Conservation (phyloP, 2,113 vertebrate species). For the Zosterops borbonicus region DNA sequence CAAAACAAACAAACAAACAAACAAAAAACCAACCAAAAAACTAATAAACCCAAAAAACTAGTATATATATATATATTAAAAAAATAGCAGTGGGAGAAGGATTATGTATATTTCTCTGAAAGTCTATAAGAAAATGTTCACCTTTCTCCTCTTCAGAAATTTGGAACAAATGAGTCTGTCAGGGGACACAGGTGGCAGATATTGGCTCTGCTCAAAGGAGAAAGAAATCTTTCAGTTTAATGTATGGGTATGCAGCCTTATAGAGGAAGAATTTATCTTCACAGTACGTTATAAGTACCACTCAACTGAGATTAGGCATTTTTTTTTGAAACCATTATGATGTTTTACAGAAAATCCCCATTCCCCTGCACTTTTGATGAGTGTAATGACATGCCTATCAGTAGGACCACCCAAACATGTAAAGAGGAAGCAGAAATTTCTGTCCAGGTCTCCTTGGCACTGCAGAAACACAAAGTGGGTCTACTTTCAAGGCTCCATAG, state of each 20-base stretch:
- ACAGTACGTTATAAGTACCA: not conserved
- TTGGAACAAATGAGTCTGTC: not conserved
- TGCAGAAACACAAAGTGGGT: not conserved
- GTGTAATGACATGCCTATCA: not conserved
- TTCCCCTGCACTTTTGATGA: not conserved
- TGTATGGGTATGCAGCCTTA: not conserved
- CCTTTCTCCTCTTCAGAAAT: not conserved
- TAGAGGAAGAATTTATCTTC: not conserved
- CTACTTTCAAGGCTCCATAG: not conserved
- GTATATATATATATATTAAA: too few relatives aligned
- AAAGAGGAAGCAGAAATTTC: not conserved
- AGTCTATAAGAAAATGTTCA: not conserved
- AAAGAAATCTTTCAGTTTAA: not conserved
- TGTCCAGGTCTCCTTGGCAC: not conserved
- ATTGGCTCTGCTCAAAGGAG: slow-evolving; percentile 33
- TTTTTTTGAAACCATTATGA: not conserved
- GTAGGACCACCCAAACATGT: not conserved
- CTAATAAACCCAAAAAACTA: too few relatives aligned
- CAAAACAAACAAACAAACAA: not conserved
- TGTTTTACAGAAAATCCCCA: accelerated
- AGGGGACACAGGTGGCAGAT: not conserved
- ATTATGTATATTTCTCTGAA: not conserved
- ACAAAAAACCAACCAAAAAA: too few relatives aligned
- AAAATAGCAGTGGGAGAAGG: too few relatives aligned
- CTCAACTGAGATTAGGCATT: not conserved